phyloP scores from a whole-genome alignment of 2,888 invertebrate genomes.

The Cataglyphis livida region DNA sequence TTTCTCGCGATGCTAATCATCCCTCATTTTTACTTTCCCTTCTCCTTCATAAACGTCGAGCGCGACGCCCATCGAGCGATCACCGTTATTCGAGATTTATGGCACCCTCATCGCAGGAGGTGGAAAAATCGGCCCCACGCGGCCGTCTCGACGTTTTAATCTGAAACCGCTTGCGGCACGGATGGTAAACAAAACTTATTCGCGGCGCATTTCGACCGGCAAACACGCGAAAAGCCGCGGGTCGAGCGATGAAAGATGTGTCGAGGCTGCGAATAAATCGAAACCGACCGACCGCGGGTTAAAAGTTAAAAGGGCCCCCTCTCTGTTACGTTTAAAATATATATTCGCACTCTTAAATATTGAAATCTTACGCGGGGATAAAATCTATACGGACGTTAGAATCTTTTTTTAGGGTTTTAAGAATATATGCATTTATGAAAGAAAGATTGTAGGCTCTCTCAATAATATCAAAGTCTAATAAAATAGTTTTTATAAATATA shows the following conservation, averaged over 20 bases:
- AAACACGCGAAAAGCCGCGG: slow-evolving; percentile 53
- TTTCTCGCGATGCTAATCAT: neutral
- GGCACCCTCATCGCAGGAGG: slow-evolving; percentile 6
- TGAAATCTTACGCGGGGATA: slow-evolving; percentile 7
- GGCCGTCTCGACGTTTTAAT: slow-evolving; percentile 42
- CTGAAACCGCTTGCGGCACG: slow-evolving; percentile 48
- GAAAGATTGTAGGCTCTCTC: neutral
- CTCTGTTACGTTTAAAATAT: slow-evolving; percentile 58
- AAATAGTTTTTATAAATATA: neutral
- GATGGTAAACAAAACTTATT: slow-evolving; percentile 57
- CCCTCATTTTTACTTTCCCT: slow-evolving; percentile 1
- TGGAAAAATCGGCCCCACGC: slow-evolving; percentile 40
- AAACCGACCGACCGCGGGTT: slow-evolving; percentile 56
- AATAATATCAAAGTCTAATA: neutral
- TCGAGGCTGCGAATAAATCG: slow-evolving; percentile 70
- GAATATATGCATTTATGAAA: neutral
- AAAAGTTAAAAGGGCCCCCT: slow-evolving; percentile 61
- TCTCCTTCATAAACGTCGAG: neutral
- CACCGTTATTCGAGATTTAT: slow-evolving; percentile 27
- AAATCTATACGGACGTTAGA: neutral
- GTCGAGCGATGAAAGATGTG: slow-evolving; percentile 67
- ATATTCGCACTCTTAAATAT: slow-evolving; percentile 66
- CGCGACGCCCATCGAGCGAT: slow-evolving; percentile 5
- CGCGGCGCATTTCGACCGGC: slow-evolving; percentile 18
- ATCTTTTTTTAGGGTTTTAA: neutral